Percentiles rank a stretch among this genome's conserved stretches.
phyloP scores from a whole-genome alignment of 1,140 invertebrate species.

The Epicauta chinensis region DNA sequence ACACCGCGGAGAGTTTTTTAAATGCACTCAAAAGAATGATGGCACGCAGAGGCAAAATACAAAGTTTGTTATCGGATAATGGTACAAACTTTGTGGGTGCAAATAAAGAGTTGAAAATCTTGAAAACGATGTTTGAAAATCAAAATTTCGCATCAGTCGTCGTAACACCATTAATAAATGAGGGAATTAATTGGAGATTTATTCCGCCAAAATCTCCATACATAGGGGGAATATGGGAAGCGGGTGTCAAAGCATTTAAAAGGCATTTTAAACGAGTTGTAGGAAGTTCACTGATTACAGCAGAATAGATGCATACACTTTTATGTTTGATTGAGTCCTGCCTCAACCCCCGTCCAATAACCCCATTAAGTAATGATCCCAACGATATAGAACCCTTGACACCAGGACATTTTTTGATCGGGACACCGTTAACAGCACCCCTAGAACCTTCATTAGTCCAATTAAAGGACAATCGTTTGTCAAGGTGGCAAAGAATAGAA shows the following conservation, averaged over 20 bases:
- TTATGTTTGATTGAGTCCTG: conserved; percentile 27
- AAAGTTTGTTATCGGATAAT: conserved; percentile 27
- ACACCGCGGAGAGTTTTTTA: conserved; percentile 36
- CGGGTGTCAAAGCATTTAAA: conserved; percentile 3
- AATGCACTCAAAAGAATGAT: conserved; percentile 34
- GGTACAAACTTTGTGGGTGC: conserved; percentile 31
- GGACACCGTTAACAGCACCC: conserved; percentile 22
- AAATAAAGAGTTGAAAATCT: conserved; percentile 3
- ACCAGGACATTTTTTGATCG: conserved; percentile 41
- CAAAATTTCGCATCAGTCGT: background rate
- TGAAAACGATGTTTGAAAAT: background rate
- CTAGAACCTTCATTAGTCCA: background rate
- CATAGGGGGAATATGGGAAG: background rate
- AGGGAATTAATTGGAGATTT: conserved; percentile 1
- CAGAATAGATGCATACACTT: conserved; percentile 27
- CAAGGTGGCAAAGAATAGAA: conserved; percentile 26
- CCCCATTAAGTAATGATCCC: conserved; percentile 24
- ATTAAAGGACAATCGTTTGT: conserved; percentile 15
- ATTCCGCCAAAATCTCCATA: background rate
- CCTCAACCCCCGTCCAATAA: conserved; percentile 36
- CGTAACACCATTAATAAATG: background rate
- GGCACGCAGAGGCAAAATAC: conserved; percentile 19
- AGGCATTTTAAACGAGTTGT: conserved; percentile 16
- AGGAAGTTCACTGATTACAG: conserved; percentile 22
- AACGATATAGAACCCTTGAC: conserved; percentile 28